These are phyloP conservation scores for Pyxicephalus adspersus DNA, from an alignment of 2,113 vertebrate genomes.

Conservation along the genomic window DNA sequence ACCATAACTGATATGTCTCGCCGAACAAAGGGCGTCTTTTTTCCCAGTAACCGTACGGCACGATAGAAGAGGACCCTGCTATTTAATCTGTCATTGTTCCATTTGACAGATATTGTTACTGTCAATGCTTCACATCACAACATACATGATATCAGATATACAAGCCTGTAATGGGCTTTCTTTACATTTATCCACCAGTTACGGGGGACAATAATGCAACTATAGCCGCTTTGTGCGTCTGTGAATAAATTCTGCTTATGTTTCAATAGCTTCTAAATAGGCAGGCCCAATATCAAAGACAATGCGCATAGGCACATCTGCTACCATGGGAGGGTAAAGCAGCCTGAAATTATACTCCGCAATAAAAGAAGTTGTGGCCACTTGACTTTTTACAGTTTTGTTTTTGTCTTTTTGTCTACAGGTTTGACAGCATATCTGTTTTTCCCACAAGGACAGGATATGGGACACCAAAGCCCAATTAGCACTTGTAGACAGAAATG, in stretches of 20 bases:
- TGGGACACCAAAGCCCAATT: too few relatives aligned
- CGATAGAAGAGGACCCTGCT: conserved; percentile 61
- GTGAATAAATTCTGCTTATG: background rate
- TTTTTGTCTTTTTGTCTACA: background rate
- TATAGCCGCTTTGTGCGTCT: conserved; percentile 36
- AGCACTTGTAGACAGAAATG: too few relatives aligned
- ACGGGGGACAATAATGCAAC: conserved; percentile 57
- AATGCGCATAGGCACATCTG: conserved; percentile 46
- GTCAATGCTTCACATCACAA: conserved; percentile 63
- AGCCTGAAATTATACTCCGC: conserved; percentile 42
- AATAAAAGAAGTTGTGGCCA: conserved; percentile 30
- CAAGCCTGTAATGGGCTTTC: conserved; percentile 31
- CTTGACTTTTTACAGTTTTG: conserved; percentile 33
- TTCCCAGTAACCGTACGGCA: conserved; percentile 50
- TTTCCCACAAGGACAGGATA: too few relatives aligned
- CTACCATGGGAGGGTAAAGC: conserved; percentile 30
- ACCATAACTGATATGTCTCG: conserved; percentile 51
- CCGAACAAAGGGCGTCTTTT: conserved; percentile 64
- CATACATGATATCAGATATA: conserved; percentile 58
- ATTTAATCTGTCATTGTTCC: conserved; percentile 61
- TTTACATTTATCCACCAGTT: conserved; percentile 52
- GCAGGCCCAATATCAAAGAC: conserved; percentile 14
- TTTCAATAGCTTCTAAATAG: background rate
- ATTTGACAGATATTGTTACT: conserved; percentile 61
- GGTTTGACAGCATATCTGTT: background rate